Conservation (phyloP, 2,888 invertebrate species). For the Drosophila subsilvestris region DNA sequence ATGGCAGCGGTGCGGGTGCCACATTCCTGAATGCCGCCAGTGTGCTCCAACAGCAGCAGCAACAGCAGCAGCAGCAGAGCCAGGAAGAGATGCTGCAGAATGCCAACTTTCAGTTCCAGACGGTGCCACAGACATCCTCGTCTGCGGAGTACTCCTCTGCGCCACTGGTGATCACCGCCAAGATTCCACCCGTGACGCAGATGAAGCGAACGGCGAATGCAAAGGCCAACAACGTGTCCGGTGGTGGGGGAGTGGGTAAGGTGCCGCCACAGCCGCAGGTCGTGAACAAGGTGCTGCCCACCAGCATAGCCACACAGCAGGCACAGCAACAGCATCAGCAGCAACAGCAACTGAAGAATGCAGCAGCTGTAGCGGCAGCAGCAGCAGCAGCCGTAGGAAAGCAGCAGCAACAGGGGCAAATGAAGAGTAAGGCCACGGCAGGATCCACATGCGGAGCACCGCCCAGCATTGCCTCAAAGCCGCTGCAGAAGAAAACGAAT, state of each 20-base stretch:
- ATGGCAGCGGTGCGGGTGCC: constrained; percentile 47
- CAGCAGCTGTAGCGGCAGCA: constrained; percentile 39
- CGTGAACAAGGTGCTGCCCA: constrained; percentile 81
- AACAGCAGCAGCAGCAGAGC: constrained; percentile 49
- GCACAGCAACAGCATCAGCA: constrained; percentile 37
- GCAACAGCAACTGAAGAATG: constrained; percentile 21
- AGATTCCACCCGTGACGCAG: constrained; percentile 74
- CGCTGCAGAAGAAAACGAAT: constrained; percentile 74
- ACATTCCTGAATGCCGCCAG: constrained; percentile 67
- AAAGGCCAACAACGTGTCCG: constrained; percentile 30
- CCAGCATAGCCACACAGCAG: constrained; percentile 59
- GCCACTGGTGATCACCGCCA: constrained; percentile 68
- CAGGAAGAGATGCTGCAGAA: constrained; percentile 68
- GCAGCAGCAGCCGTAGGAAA: not conserved
- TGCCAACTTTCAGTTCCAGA: constrained; percentile 66
- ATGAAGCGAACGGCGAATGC: constrained; percentile 59
- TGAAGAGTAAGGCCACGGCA: constrained; percentile 58
- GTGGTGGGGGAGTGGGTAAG: constrained; percentile 57
- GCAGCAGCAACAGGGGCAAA: constrained; percentile 32
- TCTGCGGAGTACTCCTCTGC: constrained; percentile 52
- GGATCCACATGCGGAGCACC: constrained; percentile 67
- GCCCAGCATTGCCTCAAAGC: constrained; percentile 71
- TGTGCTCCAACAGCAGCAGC: constrained; percentile 64
- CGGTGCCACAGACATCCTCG: constrained; percentile 42
- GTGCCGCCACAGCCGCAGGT: constrained; percentile 77